Conservation (phyloP, 2,888 invertebrate species). For the Gisinianus flammeolus region DNA sequence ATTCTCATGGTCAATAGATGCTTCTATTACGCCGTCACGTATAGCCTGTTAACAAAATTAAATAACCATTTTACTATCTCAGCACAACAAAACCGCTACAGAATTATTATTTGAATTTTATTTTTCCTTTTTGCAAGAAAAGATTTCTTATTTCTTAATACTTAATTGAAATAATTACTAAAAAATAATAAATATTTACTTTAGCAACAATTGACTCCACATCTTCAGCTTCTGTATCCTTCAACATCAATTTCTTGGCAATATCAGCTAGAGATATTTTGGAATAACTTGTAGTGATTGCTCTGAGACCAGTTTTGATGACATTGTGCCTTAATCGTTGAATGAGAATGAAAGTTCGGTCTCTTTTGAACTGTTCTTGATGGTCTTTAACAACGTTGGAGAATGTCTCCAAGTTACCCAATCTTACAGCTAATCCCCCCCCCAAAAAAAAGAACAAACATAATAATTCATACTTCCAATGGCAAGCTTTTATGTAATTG, state of each 20-base stretch:
- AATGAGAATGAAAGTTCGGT: slow-evolving; percentile 95
- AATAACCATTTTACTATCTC: not conserved
- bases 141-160: too few species aligned
- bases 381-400: slow-evolving; percentile 90
- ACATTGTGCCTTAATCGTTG: slow-evolving; percentile 96
- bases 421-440: slow-evolving; percentile 81
- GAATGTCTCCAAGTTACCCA: slow-evolving; percentile 93
- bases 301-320: slow-evolving; percentile 96
- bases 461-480: slow-evolving; percentile 33
- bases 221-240: slow-evolving; percentile 94
- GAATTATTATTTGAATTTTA: not conserved
- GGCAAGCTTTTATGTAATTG: not conserved
- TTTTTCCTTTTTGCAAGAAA: not conserved
- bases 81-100: not conserved
- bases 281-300: slow-evolving; percentile 95
- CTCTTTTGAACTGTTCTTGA: slow-evolving; percentile 87
- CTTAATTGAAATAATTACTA: not conserved
- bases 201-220: slow-evolving; percentile 99
- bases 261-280: slow-evolving; percentile 94
- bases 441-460: too few species aligned
- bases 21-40: slow-evolving; percentile 97
- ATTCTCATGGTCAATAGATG: slow-evolving; percentile 91
- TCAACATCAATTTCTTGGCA: slow-evolving; percentile 89
- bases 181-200: slow-evolving; percentile 60
- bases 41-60: slow-evolving; percentile 69